Percentiles rank a stretch among this genome's conserved stretches.
Conservation (phyloP, 2,888 invertebrate species). For the Furcula furcula region DNA sequence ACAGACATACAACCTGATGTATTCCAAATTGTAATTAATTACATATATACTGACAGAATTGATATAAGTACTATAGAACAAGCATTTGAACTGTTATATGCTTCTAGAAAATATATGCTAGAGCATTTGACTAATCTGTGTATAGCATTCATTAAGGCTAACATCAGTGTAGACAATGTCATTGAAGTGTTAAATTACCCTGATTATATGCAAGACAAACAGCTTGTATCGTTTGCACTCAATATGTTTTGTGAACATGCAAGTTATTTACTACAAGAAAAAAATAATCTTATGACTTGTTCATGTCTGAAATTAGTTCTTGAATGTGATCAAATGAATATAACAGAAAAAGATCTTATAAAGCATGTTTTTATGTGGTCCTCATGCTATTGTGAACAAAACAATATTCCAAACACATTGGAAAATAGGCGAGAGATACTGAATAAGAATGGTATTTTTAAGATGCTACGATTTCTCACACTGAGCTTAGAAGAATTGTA, state of each 20-base stretch:
- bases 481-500: slow-evolving; percentile 60
- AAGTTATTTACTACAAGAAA: slow-evolving; percentile 73
- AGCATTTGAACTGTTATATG: slow-evolving; percentile 84
- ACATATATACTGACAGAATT: slow-evolving; percentile 83
- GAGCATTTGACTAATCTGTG: slow-evolving; percentile 76
- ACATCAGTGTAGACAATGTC: slow-evolving; percentile 81
- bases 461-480: slow-evolving; percentile 67
- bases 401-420: slow-evolving; percentile 53
- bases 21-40: slow-evolving; percentile 83
- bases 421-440: slow-evolving; percentile 69
- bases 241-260: slow-evolving; percentile 81
- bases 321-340: slow-evolving; percentile 72
- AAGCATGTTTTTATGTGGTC: slow-evolving; percentile 81
- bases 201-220: slow-evolving; percentile 80
- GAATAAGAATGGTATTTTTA: slow-evolving; percentile 62
- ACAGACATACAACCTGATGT: slow-evolving; percentile 82
- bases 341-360: slow-evolving; percentile 77
- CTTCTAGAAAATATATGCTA: slow-evolving; percentile 85
- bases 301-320: slow-evolving; percentile 75
- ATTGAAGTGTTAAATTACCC: slow-evolving; percentile 83
- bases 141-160: slow-evolving; percentile 74
- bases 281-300: slow-evolving; percentile 71
- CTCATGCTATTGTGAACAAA: slow-evolving; percentile 68
- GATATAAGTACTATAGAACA: slow-evolving; percentile 78
- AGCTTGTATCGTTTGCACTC: slow-evolving; percentile 73